These are phyloP conservation scores for Chelon labrosus DNA, from an alignment of 2,797 vertebrate genomes.

Conservation along the genomic window DNA sequence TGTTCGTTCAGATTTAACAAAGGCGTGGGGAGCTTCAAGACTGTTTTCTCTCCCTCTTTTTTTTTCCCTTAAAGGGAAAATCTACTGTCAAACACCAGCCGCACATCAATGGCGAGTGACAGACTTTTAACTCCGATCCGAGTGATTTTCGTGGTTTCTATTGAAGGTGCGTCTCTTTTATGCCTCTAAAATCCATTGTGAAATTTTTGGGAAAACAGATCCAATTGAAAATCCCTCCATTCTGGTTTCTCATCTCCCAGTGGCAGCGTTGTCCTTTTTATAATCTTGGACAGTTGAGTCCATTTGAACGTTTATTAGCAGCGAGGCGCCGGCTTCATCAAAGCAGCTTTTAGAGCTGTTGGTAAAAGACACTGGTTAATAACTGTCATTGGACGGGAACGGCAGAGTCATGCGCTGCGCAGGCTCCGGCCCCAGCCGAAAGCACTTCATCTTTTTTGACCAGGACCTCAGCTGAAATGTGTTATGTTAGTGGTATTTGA, in stretches of 20 bases:
- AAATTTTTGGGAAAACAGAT: conserved; percentile 32
- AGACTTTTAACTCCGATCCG: conserved; percentile 67
- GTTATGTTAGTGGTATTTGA: not conserved
- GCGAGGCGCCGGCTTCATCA: conserved; percentile 37
- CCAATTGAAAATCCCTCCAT: conserved; percentile 28
- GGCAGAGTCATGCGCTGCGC: conserved; percentile 4
- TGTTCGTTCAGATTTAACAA: conserved; percentile 73
- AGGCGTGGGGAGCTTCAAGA: conserved; percentile 62
- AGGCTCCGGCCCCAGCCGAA: conserved; percentile 12
- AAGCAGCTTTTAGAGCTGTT: conserved; percentile 28
- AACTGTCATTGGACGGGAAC: not conserved
- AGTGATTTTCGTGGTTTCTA: conserved; percentile 52
- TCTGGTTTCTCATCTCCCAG: conserved; percentile 17
- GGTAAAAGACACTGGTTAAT: conserved; percentile 9
- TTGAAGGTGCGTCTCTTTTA: conserved; percentile 55
- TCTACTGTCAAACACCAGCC: conserved; percentile 60
- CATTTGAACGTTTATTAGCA: conserved; percentile 49
- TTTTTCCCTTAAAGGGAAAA: conserved; percentile 58
- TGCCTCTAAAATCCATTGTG: conserved; percentile 46
- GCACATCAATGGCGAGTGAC: conserved; percentile 55
- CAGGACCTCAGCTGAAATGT: not conserved
- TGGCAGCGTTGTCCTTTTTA: not conserved
- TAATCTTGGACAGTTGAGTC: conserved; percentile 46
- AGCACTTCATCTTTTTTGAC: conserved; percentile 8
- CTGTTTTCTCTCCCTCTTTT: conserved; percentile 63